Percentiles rank a stretch among this genome's conserved stretches.
Conservation (phyloP, 2,888 invertebrate species). For the Coelinius sp. region DNA sequence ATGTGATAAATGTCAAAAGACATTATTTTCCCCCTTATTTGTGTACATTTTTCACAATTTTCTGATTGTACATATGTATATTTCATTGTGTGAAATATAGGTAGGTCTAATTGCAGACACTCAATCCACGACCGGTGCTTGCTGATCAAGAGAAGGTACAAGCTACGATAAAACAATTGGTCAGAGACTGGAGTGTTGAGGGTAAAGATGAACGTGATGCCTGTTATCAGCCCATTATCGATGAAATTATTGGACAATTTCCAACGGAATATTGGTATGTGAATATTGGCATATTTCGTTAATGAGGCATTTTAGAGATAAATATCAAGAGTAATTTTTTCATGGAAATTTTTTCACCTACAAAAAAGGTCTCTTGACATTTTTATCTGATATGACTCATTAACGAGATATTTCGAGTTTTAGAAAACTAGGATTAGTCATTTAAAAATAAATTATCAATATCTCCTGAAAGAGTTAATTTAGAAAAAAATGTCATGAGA, state of each 20-base stretch:
- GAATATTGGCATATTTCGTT: background rate
- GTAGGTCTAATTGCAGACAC: conserved; percentile 63
- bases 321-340: too few species aligned
- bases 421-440: background rate
- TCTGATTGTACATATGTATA: conserved; percentile 54
- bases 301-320: background rate
- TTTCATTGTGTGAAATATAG: conserved; percentile 60
- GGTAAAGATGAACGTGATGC: conserved; percentile 87
- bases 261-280: conserved; percentile 75
- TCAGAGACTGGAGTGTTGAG: conserved; percentile 95
- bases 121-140: conserved; percentile 65
- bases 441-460: conserved; percentile 2
- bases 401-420: too few species aligned
- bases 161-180: conserved; percentile 94
- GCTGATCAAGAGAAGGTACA: conserved; percentile 85
- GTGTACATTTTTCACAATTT: background rate
- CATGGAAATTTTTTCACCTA: too few species aligned
- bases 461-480: too few species aligned
- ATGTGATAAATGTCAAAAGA: background rate
- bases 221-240: conserved; percentile 92
- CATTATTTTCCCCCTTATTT: background rate
- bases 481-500: too few species aligned
- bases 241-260: conserved; percentile 83
- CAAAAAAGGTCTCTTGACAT: too few species aligned
- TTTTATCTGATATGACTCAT: too few species aligned